Base-by-base conservation (phyloP, 2,888 invertebrate genomes). In the Nezara viridula region DNA sequence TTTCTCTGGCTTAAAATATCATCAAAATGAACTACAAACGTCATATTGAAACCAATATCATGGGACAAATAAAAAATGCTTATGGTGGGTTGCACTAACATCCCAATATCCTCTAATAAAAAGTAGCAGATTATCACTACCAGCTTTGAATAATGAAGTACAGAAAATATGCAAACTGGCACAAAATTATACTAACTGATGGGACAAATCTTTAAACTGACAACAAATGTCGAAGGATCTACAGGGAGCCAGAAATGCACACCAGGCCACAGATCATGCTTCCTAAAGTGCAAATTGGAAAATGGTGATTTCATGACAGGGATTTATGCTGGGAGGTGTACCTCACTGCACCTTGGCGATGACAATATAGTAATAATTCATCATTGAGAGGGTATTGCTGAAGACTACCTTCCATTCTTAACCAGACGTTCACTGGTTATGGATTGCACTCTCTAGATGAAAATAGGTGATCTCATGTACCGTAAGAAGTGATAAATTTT, bases 181-280 rank as follows among this genome's bases (percentile, higher is more conserved):
- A 66, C 32, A 66, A 32, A 32, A 66, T 66, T 66, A 66, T 66
- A 32, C 60, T 12, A 66, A 66, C 66, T 32, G 32, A 19, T 32
- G 32, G 16, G 19, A 19, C 66, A 66, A 32, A 66, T 32, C 32
- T 66, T 66, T 66, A 66, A 16, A 66, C 66, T 32, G 66, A 66
- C 32, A 66, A 66, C 32, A 66, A 60, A 32, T 66, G 32, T 32
- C 66, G 66, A 66, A 66, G 66, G 66, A 66, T 32, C 66, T 66
- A 66, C 66, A 66, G 66, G 66, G 66, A 66, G 32, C 66, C 66
- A 32, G 19, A 32, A 7, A 66, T 66, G 32, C 66, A 66, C 66
- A 66, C 66, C 66, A 66, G 66, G 32, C 66, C 66, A 66, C 66
- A 66, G 32, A 32, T 66, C 66, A 66, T 66, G 66, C 66, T 66